Evolutionary conservation across 2,888 invertebrate species (phyloP), one percentile per base, ranked within the genome.

Genomic region (Drosophila ezoana): DNA sequence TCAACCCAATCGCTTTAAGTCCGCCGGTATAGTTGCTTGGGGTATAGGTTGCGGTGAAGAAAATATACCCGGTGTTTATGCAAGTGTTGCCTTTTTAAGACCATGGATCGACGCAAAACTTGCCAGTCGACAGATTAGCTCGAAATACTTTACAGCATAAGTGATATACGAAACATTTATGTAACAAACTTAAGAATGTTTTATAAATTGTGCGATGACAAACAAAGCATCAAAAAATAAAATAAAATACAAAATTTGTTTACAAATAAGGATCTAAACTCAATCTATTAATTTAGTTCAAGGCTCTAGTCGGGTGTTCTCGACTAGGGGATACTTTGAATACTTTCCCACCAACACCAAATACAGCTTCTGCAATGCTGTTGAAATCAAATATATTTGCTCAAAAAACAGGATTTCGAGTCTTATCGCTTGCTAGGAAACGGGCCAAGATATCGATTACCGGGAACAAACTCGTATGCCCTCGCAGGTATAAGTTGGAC

Each of bases 21-120:
- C 92, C 23, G 89, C 90, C 28, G 96, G 96, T 1, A 95, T 96
- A 41, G 96, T 97, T 0, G 95, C 96, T 1, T 97, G 97, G 97
- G 97, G 97, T 16, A 95, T 97, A 73, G 96, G 95, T 0, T 97
- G 97, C 82, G 96, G 96, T 0, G 92, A 92, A 16, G 92, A 93
- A 52, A 93, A 93, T 41, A 93, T 94, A 18, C 96, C 96, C 0
- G 96, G 96, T 0, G 95, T 96, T 0, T 97, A 97, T 89, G 95
- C 95, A 0, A 95, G 95, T 89, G 94, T 97, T 1, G 93, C 94
- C 0, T 90, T 93, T 35, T 93, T 95, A 11, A 93, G 95, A 1
- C 90, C 92, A 11, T 97, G 97, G 97, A 95, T 97, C 68, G 95
- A 95, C 76, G 93, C 94, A 72, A 93, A 94, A 60, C 66, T 92